These are phyloP conservation scores for Scaptomyza montana DNA, from an alignment of 1,140 invertebrate genomes.

Conservation along the genomic window DNA sequence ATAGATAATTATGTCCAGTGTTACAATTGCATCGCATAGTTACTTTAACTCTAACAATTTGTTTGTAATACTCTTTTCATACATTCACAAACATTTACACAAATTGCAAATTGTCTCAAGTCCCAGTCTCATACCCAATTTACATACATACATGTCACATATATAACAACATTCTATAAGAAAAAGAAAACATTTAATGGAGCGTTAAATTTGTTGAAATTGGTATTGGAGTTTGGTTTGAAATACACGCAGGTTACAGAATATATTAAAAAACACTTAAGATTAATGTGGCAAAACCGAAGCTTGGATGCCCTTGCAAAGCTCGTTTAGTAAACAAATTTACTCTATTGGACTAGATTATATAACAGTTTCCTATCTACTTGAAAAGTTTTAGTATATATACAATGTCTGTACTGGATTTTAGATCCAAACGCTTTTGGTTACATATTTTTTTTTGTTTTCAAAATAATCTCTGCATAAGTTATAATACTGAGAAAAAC, in stretches of 20 bases:
- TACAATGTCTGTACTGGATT: background rate
- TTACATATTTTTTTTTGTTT: too few relatives aligned
- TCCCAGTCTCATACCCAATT: slow-evolving; percentile 9
- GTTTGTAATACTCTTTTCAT: slow-evolving; percentile 42
- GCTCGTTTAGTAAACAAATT: slow-evolving; percentile 19
- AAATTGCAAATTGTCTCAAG: background rate
- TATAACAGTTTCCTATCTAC: slow-evolving; percentile 15
- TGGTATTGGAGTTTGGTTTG: slow-evolving; percentile 1
- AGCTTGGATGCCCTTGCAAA: slow-evolving; percentile 19
- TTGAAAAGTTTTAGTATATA: background rate
- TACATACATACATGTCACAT: slow-evolving; percentile 31
- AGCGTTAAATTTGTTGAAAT: slow-evolving; percentile 9
- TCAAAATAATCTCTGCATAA: background rate
- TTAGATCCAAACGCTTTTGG: background rate
- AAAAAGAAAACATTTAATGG: slow-evolving; percentile 8
- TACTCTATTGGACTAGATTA: background rate
- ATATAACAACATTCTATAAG: slow-evolving; percentile 46
- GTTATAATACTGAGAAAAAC: slow-evolving; percentile 10
- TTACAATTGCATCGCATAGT: slow-evolving; percentile 49
- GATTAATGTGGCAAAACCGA: slow-evolving; percentile 12
- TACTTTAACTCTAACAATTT: slow-evolving; percentile 42
- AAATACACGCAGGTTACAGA: slow-evolving; percentile 13
- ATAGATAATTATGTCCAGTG: slow-evolving; percentile 37
- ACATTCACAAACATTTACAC: background rate
- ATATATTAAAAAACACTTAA: slow-evolving; percentile 15